These are phyloP conservation scores for Crotalus horridus DNA, from an alignment of 2,113 vertebrate genomes.

Conservation along the genomic window DNA sequence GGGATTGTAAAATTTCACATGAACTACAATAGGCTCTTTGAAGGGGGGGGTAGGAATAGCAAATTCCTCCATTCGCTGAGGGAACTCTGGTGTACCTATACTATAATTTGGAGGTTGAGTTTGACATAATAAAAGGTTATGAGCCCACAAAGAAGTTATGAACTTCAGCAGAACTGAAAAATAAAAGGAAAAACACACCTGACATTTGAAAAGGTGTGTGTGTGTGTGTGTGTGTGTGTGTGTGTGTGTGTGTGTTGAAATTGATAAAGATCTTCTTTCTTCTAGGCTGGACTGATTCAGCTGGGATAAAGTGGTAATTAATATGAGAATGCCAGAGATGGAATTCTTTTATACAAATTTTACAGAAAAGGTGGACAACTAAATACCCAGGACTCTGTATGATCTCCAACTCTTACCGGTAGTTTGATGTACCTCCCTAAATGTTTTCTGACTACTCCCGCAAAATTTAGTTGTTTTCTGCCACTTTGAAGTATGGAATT, in stretches of 20 bases:
- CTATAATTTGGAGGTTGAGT: neutral
- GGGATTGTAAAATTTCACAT: neutral
- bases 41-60: neutral
- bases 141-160: neutral
- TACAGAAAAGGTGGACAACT: neutral
- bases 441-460: neutral
- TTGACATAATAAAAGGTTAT: neutral
- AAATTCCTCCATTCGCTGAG: neutral
- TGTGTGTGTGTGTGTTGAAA: neutral
- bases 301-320: neutral
- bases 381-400: neutral
- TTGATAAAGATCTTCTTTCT: neutral
- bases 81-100: neutral
- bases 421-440: neutral
- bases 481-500: too few relatives aligned
- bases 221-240: neutral
- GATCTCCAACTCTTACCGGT: neutral
- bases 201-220: neutral
- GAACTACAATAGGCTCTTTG: neutral
- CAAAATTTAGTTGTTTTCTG: neutral
- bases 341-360: neutral
- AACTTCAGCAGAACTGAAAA: neutral
- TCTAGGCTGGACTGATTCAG: neutral
- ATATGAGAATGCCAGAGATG: neutral
- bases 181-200: slow-evolving; percentile 12